These are phyloP conservation scores for Rhinogobius similis DNA, from an alignment of 2,113 vertebrate species.

Conservation along the genomic window DNA sequence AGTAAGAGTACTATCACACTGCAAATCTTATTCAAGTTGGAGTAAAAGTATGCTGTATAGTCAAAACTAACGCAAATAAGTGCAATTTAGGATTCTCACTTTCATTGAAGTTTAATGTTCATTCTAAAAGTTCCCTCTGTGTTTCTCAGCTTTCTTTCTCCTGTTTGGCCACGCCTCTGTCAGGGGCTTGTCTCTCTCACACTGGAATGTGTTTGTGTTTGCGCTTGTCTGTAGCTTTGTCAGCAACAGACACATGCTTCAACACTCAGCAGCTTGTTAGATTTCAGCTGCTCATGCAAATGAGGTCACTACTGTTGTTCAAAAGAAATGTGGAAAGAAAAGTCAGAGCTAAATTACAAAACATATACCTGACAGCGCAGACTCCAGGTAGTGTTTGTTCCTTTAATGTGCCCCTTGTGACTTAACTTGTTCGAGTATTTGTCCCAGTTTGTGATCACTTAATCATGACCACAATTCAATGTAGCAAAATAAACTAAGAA, in stretches of 20 bases:
- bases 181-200: slow-evolving; percentile 31
- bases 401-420: background rate
- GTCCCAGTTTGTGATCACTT: too few relatives aligned
- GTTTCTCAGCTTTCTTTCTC: background rate
- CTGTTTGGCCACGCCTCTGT: background rate
- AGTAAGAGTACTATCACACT: too few relatives aligned
- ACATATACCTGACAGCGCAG: background rate
- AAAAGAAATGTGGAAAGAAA: background rate
- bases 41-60: too few relatives aligned
- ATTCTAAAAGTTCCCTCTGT: background rate
- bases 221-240: slow-evolving; percentile 20
- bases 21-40: too few relatives aligned
- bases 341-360: background rate
- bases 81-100: too few relatives aligned
- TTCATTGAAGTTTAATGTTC: background rate
- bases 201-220: slow-evolving; percentile 61
- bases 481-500: too few relatives aligned
- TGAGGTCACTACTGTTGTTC: background rate
- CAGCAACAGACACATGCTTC: slow-evolving; percentile 40
- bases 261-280: slow-evolving; percentile 26
- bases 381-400: background rate
- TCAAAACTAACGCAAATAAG: too few relatives aligned
- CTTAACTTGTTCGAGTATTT: background rate
- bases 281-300: background rate
- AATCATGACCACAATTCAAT: too few relatives aligned